Evolutionary conservation across 2,888 invertebrate genomes (phyloP).

Genomic region (Macrosoma leucophasiata): DNA sequence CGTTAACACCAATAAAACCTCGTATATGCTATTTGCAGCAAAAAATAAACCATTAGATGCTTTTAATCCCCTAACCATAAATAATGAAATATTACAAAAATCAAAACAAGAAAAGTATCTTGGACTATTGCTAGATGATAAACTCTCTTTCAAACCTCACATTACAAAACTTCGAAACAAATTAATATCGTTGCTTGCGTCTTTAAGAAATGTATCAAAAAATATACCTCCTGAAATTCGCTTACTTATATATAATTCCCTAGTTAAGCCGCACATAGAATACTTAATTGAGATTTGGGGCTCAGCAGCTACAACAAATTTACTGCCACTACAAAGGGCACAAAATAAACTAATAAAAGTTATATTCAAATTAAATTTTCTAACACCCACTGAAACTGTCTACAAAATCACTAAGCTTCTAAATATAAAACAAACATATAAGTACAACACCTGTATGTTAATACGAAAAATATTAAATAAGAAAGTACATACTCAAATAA

Average conservation of each 20-base stretch:
- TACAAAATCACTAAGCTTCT: no score
- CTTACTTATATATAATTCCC: conserved; percentile 3
- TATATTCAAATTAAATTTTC: neutral
- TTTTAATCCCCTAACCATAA: neutral
- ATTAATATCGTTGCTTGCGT: neutral
- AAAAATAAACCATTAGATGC: conserved; percentile 2
- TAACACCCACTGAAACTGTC: no score
- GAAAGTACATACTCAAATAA: no score
- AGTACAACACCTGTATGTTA: no score
- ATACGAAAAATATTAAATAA: no score
- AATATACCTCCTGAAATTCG: neutral
- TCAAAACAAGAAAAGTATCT: conserved; percentile 1
- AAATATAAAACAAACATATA: no score
- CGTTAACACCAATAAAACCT: conserved; percentile 1
- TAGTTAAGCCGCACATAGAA: conserved; percentile 5
- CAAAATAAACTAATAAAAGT: conserved; percentile 3
- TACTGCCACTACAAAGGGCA: conserved; percentile 4
- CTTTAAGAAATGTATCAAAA: conserved; percentile 1
- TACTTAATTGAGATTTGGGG: conserved; percentile 6
- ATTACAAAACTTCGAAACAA: conserved; percentile 1
- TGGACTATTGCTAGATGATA: neutral
- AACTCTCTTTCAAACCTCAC: conserved; percentile 1
- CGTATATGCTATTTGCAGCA: conserved; percentile 3
- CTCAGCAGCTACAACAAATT: conserved; percentile 3
- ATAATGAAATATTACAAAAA: neutral